Base-by-base conservation (phyloP, 2,797 vertebrate species). In the Danio choprae region DNA sequence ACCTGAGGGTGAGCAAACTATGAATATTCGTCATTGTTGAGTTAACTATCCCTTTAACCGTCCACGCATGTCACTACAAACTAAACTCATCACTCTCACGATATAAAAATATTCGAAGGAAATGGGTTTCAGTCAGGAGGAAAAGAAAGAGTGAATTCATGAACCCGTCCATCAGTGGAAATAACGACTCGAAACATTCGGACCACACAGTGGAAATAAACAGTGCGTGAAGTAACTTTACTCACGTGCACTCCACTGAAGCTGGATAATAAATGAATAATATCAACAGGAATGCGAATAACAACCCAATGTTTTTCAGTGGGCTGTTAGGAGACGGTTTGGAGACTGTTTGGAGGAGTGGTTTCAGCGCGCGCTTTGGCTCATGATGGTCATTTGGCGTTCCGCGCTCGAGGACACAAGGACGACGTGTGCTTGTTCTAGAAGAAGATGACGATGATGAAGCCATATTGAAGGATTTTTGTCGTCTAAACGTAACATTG, bases 301-400 rank as follows among this genome's bases (percentile, higher is more conserved):
- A 20, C n/a, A 62, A 36, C 41, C 13, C 44, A 29, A 18, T 50
- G 65, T 71, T 71, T 2, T n/a, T 18, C 22, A 11, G 48, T 18
- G 69, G 11, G 51, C 29, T 40, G 70, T 41, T 51, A 6, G 20
- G 16, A 51, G 18, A 70, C 46, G 36, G 48, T 65, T 77, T 43
- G 50, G 18, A 56, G 18, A 67, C 38, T n/a, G 51, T 10, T n/a
- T 29, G 51, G 74, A 67, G 74, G 51, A 56, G 74, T 67, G 74
- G 38, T 77, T 44, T 77, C n/a, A 29, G 4, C 13, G 38, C 60
- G 48, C 62, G 59, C 59, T 48, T 38, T n/a, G 48, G 13, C 73
- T 46, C 18, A 20, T 71, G 10, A 41, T 40, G n/a, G 8, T 44
- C 12, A 46, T 12, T 56, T 46, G 36, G 51, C 18, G 4, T 12